Conservation (phyloP, 1,140 invertebrate species). For the Drosophila nikananu region DNA sequence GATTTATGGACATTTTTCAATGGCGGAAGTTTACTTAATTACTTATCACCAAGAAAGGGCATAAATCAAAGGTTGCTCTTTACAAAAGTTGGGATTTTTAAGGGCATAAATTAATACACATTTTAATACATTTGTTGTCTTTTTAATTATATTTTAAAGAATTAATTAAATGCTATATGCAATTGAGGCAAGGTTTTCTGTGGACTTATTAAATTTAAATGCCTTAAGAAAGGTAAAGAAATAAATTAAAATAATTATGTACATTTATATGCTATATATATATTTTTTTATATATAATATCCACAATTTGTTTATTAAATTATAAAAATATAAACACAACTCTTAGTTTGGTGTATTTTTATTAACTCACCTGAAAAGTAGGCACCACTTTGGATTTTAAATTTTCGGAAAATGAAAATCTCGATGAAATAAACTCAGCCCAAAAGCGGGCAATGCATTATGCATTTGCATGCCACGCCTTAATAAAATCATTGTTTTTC, state of each 20-base stretch:
- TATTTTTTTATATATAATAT: not conserved
- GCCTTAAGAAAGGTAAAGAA: too few species aligned
- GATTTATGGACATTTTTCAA: constrained; percentile 30
- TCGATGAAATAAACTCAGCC: constrained; percentile 3
- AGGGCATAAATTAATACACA: not conserved
- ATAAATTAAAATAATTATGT: not conserved
- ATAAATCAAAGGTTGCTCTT: constrained; percentile 16
- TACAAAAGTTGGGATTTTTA: not conserved
- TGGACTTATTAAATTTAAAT: not conserved
- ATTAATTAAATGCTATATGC: not conserved
- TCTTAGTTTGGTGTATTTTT: not conserved
- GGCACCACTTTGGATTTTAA: not conserved
- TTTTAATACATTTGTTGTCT: not conserved
- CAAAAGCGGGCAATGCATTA: constrained; percentile 12
- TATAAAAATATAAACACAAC: not conserved
- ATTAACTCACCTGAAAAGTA: not conserved
- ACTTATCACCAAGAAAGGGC: not conserved
- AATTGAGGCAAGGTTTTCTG: too few species aligned
- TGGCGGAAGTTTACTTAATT: constrained; percentile 31
- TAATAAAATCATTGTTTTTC: not conserved
- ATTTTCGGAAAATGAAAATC: not conserved
- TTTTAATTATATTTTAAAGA: not conserved
- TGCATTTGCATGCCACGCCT: constrained; percentile 5
- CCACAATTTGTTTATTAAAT: not conserved
- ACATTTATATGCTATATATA: not conserved